Evolutionary conservation across 2,113 vertebrate genomes (phyloP), one percentile per base, ranked within the genome.

Genomic region (Egretta garzetta): DNA sequence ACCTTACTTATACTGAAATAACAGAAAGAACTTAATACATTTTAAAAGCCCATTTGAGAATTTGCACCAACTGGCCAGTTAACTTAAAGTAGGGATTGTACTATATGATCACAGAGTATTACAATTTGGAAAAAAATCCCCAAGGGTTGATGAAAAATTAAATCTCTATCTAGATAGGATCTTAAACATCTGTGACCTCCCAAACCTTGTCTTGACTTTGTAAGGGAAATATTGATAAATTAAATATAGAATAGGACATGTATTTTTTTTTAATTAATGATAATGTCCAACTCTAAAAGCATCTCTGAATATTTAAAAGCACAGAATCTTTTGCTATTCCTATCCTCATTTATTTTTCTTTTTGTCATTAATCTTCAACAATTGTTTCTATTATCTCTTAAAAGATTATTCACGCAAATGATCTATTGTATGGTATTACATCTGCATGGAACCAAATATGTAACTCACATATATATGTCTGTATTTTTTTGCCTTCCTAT

Each of bases 251-350:
- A 14, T 43, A 79, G 9, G 28, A 77, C 11, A 62, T 45, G 9
- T 41, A 27, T n/a, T 88, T 92, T 88, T 92, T 68, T 85, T 86
- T 70, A 47, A 85, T 76, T 76, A 92, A 82, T 67, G 8, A 28
- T 33, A 75, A 74, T 49, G 76, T 83, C 83, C 33, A 77, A 41
- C 53, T 76, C 53, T 74, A 80, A 94, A 83, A 66, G 6, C 18
- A 55, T 39, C 10, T 77, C 66, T 94, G 83, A 95, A 94, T 96
- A 93, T 87, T 94, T 92, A 93, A 96, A 82, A 91, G 9, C 41
- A 80, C 9, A 84, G n/a, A 77, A 1, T 55, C 11, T 68, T 94
- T 60, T 81, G 27, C 6, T 67, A 6, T 82, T 93, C 18, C 4
- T 86, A 20, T 62, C 18, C 10, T 87, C 10, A 73, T 77, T 74